These are phyloP conservation scores for Pogonomyrmex barbatus DNA, from an alignment of 1,140 invertebrate genomes.

Conservation along the genomic window DNA sequence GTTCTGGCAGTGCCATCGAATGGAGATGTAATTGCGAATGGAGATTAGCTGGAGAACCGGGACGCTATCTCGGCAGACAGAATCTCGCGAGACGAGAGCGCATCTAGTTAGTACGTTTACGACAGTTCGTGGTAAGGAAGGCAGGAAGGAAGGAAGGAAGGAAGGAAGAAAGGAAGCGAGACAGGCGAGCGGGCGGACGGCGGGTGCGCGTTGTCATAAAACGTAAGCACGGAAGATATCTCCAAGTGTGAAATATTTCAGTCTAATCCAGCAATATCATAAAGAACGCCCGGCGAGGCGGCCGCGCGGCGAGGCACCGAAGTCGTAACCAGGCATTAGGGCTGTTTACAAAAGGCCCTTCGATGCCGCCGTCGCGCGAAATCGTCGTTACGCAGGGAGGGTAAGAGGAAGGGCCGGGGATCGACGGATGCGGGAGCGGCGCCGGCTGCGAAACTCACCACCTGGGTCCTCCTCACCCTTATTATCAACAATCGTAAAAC, in stretches of 20 bases:
- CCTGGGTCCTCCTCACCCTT: constrained; percentile 82
- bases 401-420: not conserved
- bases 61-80: constrained; percentile 57
- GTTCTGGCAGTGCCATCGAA: constrained; percentile 39
- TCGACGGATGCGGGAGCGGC: constrained; percentile 45
- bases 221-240: constrained; percentile 83
- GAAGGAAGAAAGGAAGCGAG: constrained; percentile 6
- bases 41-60: constrained; percentile 73
- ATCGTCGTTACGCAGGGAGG: constrained; percentile 72
- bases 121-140: constrained; percentile 66
- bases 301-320: constrained; percentile 68
- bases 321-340: constrained; percentile 86
- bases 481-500: constrained; percentile 87
- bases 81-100: constrained; percentile 64
- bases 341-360: constrained; percentile 85
- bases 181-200: not conserved
- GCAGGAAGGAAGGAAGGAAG: not conserved
- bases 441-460: constrained; percentile 80
- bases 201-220: constrained; percentile 80
- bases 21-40: constrained; percentile 74
- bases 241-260: constrained; percentile 86
- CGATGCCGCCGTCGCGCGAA: constrained; percentile 76
- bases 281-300: constrained; percentile 81
- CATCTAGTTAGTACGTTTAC: constrained; percentile 80
- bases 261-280: constrained; percentile 87